phyloP scores from a whole-genome alignment of 2,797 vertebrate species.

The Enteromius fasciolatus region DNA sequence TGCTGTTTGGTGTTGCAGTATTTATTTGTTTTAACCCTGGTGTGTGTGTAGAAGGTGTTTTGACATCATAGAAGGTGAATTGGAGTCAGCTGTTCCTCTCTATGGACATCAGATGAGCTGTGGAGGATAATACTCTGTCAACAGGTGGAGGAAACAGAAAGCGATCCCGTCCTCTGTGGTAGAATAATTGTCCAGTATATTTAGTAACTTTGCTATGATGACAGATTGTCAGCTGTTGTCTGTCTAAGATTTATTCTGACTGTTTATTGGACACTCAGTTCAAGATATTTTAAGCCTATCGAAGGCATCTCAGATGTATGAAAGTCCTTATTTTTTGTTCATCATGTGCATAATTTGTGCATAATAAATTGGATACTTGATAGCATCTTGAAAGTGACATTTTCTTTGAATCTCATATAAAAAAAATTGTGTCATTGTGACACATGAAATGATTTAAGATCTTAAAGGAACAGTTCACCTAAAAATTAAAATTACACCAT shows the following conservation, averaged over 20 bases:
- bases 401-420: not conserved
- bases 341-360: not conserved
- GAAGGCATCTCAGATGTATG: not conserved
- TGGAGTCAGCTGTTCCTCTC: conserved; percentile 19
- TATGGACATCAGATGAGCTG: conserved; percentile 24
- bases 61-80: conserved; percentile 28
- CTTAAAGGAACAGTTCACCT: not conserved
- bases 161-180: conserved; percentile 57
- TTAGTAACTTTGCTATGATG: conserved; percentile 64
- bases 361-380: not conserved
- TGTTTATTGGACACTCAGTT: conserved; percentile 41
- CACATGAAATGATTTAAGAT: not conserved
- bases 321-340: conserved; percentile 1
- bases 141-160: conserved; percentile 41
- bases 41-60: not conserved
- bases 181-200: conserved; percentile 72
- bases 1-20: conserved; percentile 1
- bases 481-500: too few species aligned
- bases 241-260: conserved; percentile 37
- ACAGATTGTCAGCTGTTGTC: conserved; percentile 77
- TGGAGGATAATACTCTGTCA: conserved; percentile 33
- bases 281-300: conserved; percentile 38
- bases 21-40: not conserved
- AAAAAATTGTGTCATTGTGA: not conserved
- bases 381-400: not conserved